Evolutionary conservation across 2,113 vertebrate genomes (phyloP).

Genomic region (Loxodonta africana): DNA sequence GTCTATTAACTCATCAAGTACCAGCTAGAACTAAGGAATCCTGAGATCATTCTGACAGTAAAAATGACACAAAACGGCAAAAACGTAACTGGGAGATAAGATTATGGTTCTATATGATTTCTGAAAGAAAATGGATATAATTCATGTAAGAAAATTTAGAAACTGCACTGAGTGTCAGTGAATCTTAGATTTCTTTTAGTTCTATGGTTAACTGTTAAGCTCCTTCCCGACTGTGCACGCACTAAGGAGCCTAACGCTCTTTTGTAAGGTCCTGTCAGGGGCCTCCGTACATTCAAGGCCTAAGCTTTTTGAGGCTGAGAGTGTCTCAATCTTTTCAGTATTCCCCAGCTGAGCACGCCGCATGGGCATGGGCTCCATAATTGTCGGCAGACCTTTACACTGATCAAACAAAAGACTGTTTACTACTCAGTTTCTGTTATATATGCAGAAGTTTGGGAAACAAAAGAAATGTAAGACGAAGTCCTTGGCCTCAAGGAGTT

Average conservation of each 20-base stretch:
- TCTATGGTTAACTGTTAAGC: neutral
- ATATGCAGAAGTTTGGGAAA: neutral
- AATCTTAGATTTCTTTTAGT: neutral
- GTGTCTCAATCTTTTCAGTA: neutral
- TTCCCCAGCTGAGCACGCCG: neutral
- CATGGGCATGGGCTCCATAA: neutral
- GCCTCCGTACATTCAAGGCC: neutral
- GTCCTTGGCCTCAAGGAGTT: neutral
- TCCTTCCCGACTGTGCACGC: neutral
- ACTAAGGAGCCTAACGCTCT: neutral
- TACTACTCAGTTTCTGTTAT: neutral
- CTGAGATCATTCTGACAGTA: neutral
- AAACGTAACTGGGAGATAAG: neutral
- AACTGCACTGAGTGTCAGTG: neutral
- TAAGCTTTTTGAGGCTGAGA: neutral
- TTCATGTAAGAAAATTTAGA: neutral
- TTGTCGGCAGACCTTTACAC: neutral
- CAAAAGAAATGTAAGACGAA: neutral
- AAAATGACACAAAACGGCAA: neutral
- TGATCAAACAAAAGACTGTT: neutral
- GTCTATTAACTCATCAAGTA: constrained; percentile 45
- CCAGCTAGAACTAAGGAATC: neutral
- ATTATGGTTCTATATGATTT: neutral
- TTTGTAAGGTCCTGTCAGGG: neutral
- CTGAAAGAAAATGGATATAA: neutral